Evolutionary conservation across 2,113 vertebrate species (phyloP).

Genomic region (Petrocephalus microphthalmus): DNA sequence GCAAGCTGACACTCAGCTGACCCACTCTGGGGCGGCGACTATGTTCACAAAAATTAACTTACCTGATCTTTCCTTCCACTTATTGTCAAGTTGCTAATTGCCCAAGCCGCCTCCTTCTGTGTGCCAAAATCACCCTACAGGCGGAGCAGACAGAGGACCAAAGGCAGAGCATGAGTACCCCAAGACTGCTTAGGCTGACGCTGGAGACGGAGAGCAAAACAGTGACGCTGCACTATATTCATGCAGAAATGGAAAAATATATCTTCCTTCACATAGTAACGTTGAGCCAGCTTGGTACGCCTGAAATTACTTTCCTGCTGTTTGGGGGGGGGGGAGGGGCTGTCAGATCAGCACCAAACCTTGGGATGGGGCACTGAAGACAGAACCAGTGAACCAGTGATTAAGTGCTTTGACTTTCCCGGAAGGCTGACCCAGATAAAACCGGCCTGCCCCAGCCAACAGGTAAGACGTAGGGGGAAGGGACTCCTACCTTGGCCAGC

Average conservation of each 20-base stretch:
- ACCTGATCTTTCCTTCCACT: conserved; percentile 99
- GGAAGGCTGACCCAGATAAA: not conserved
- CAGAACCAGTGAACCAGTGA: not conserved
- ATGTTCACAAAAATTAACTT: conserved; percentile 25
- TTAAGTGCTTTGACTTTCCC: not conserved
- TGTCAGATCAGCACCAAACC: not conserved
- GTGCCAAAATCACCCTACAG: conserved; percentile 94
- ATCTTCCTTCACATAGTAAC: not conserved
- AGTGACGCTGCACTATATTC: not conserved
- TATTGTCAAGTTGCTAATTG: conserved; percentile 99
- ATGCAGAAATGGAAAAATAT: not conserved
- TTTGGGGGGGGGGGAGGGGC: not conserved
- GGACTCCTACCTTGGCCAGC: conserved; percentile 85
- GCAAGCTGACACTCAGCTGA: not conserved
- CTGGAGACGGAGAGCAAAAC: not conserved
- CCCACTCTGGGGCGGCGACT: not conserved
- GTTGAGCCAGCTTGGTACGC: not conserved
- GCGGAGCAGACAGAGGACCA: conserved; percentile 26
- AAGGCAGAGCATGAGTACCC: not conserved
- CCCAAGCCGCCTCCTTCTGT: conserved; percentile 98
- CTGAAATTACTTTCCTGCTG: not conserved
- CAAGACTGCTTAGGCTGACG: not conserved
- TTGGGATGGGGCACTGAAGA: not conserved
- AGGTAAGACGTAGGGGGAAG: not conserved
- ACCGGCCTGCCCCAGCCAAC: not conserved